Evolutionary conservation across 2,797 vertebrate genomes (phyloP), one percentile per base, ranked within the genome.

Genomic region (Glyptemys insculpta): DNA sequence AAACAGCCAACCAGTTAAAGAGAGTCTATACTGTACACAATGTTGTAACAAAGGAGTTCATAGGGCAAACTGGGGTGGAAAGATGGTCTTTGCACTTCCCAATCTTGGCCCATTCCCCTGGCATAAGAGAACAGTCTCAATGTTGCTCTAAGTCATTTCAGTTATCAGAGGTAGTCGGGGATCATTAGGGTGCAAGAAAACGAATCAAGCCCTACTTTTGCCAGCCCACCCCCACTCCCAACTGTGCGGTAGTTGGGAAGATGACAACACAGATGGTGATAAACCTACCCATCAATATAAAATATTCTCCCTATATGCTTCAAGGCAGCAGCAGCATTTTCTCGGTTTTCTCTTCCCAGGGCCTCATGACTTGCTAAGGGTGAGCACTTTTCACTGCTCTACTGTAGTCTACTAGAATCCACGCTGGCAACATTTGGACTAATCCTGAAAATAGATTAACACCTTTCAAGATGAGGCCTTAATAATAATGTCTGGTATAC

Each of bases 61-160:
- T 2, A 44, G 11, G 41, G 34, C 65, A 72, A 81, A 49, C 23
- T 85, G 62, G 87, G 0, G 2, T 72, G n/a, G 16, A 83, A 52
- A 2, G 53, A 47, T 54, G 72, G 94, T 37, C 83, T 94, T 62
- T 80, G 47, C 65, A 88, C 57, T 80, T 54, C 50, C 50, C 93
- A 85, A 79, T 0, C 9, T 78, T 90, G 57, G 85, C 62, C n/a
- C 41, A 87, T 47, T 5, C 56, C 89, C 80, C 78, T 65, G 86
- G 86, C 68, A 92, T 16, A 94, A 29, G 27, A 59, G 8, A 81
- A 59, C 1, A 83, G 11, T 0, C 5, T 14, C 89, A 72, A 18
- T 0, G 0, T 2, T n/a, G 34, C 54, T 41, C 82, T n/a, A 21
- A 93, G 59, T 90, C 52, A 93, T 34, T 88, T 11, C 37, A 37